Evolutionary conservation across 2,113 vertebrate genomes (phyloP).

Genomic region (Eublepharis macularius): DNA sequence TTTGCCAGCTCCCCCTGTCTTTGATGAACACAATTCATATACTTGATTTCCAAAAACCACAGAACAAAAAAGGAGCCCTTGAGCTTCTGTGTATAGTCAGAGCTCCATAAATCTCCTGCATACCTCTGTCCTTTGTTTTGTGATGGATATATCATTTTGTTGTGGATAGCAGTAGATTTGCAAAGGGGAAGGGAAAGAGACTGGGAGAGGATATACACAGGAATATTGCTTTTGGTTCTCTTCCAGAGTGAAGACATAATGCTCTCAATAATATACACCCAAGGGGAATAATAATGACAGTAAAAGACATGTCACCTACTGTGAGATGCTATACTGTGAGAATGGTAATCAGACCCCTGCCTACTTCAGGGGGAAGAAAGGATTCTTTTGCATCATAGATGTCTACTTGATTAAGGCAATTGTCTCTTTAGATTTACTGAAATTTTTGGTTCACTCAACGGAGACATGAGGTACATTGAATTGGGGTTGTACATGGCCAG

Average conservation of each 20-base stretch:
- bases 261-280: conserved; percentile 53
- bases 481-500: conserved; percentile 22
- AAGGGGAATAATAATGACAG: conserved; percentile 54
- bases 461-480: conserved; percentile 17
- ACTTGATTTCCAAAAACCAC: conserved; percentile 21
- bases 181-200: neutral
- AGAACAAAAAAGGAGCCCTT: neutral
- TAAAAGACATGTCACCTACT: conserved; percentile 60
- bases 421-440: conserved; percentile 43
- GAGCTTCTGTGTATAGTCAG: conserved; percentile 53
- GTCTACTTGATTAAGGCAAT: conserved; percentile 59
- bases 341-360: conserved; percentile 58
- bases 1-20: conserved; percentile 25
- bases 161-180: conserved; percentile 35
- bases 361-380: conserved; percentile 36
- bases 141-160: conserved; percentile 48
- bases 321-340: conserved; percentile 51
- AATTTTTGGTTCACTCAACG: neutral
- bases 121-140: neutral
- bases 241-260: conserved; percentile 49
- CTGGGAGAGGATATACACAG: conserved; percentile 34
- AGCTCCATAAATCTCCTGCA: conserved; percentile 19
- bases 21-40: conserved; percentile 34
- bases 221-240: conserved; percentile 51
- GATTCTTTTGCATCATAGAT: conserved; percentile 23